Evolutionary conservation across 2,888 invertebrate species (phyloP).

Genomic region (Dilophus febrilis): DNA sequence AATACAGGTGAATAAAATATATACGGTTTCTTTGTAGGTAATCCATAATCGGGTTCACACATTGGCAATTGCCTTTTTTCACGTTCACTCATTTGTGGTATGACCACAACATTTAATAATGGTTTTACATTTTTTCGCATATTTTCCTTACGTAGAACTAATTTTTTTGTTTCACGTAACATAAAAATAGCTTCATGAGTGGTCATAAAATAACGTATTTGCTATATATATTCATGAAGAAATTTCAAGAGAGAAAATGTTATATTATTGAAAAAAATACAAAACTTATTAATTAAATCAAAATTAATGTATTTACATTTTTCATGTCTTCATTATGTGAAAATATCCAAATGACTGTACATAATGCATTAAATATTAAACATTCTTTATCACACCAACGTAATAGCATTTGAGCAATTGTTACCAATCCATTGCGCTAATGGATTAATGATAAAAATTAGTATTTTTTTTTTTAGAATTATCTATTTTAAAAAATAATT

Average conservation of each 20-base stretch:
- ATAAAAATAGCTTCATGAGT: slow-evolving; percentile 26
- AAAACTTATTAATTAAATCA: too few relatives aligned
- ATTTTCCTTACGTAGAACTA: slow-evolving; percentile 29
- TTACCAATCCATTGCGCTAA: slow-evolving; percentile 39
- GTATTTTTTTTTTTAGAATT: not conserved
- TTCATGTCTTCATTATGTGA: slow-evolving; percentile 26
- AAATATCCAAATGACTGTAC: slow-evolving; percentile 51
- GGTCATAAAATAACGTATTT: slow-evolving; percentile 27
- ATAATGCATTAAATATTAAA: slow-evolving; percentile 42
- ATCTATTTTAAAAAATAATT: slow-evolving; percentile 12
- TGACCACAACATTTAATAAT: slow-evolving; percentile 1
- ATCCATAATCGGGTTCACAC: slow-evolving; percentile 28
- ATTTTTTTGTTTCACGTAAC: slow-evolving; percentile 27
- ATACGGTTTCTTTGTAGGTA: slow-evolving; percentile 24
- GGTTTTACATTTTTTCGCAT: slow-evolving; percentile 27
- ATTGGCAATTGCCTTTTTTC: slow-evolving; percentile 16
- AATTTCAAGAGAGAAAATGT: slow-evolving; percentile 1
- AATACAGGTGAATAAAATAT: slow-evolving; percentile 27
- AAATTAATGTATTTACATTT: slow-evolving; percentile 14
- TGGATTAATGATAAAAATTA: slow-evolving; percentile 13
- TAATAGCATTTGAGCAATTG: slow-evolving; percentile 43
- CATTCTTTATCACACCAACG: slow-evolving; percentile 50
- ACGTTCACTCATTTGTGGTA: not conserved
- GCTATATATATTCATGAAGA: slow-evolving; percentile 15
- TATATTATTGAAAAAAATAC: too few relatives aligned